These are phyloP conservation scores for Nerophis ophidion DNA, from an alignment of 2,113 vertebrate genomes.

Conservation along the genomic window DNA sequence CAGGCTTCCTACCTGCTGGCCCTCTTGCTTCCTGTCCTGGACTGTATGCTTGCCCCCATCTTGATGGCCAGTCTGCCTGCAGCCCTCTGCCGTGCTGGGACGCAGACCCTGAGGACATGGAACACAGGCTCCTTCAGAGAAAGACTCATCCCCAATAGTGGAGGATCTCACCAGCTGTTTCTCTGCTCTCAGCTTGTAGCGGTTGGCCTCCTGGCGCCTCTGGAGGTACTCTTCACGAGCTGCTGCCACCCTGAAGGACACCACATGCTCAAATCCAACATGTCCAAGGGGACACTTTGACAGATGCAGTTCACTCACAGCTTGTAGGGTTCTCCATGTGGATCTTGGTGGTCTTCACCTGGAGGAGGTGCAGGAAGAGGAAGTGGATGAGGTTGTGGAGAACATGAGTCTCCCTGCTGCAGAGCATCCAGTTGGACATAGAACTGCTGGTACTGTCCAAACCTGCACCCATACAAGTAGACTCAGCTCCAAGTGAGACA, in stretches of 20 bases:
- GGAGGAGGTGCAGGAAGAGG: constrained; percentile 26
- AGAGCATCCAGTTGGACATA: constrained; percentile 71
- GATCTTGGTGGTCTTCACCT: constrained; percentile 31
- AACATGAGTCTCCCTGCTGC: constrained; percentile 38
- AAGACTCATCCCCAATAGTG: not conserved
- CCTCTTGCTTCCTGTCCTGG: constrained; percentile 50
- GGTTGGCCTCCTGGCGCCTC: constrained; percentile 79
- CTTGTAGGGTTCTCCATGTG: constrained; percentile 44
- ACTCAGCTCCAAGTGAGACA: not conserved
- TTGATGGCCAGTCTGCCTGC: constrained; percentile 33
- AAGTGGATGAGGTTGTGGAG: constrained; percentile 9
- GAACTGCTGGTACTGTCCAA: constrained; percentile 68
- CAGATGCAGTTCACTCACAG: constrained; percentile 45
- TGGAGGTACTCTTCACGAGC: constrained; percentile 78
- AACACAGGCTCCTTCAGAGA: too few species aligned
- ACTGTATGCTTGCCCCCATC: constrained; percentile 38
- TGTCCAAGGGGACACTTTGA: not conserved
- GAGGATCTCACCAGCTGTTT: constrained; percentile 80
- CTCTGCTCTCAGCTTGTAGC: constrained; percentile 87
- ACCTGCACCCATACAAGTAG: constrained; percentile 20
- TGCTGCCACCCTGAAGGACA: constrained; percentile 66
- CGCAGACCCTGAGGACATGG: constrained; percentile 74
- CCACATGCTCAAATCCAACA: not conserved
- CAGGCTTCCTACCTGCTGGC: constrained; percentile 62
- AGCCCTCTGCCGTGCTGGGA: constrained; percentile 76